Base-by-base conservation (phyloP, 2,888 invertebrate species). In the Periphyllus acericola region DNA sequence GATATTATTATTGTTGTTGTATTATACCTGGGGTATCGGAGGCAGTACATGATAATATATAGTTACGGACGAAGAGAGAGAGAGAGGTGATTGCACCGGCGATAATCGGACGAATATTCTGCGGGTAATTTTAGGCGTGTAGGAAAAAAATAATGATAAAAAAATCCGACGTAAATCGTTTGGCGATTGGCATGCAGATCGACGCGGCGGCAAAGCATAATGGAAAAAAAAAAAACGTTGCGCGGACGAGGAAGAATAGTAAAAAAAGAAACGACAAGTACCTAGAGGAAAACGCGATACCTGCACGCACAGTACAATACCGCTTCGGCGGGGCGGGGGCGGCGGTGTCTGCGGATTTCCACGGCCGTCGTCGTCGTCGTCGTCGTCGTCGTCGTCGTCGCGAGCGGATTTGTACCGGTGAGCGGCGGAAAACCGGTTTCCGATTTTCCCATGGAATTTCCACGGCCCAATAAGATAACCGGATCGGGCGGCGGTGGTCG, bases 381-480 rank as follows among this genome's bases (percentile, higher is more conserved):
- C n/a, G n/a, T n/a, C n/a, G n/a, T n/a, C n/a, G n/a, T n/a, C n/a
- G n/a, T n/a, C n/a, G 78, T 78, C 55, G n/a, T 46, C 60, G 60
- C 60, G 25, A 52, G 78, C 14, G 79, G 79, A 79, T 79, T 60
- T 60, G 19, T 11, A 46, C 74, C 66, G 11, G 29, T n/a, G 46
- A 36, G 74, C n/a, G 29, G 66, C 40, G 80, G 66, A 74, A 81
- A 87, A 87, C 87, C 75, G 87, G 87, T 81, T 81, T 81, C 66
- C 66, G 87, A 87, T 74, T 87, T 87, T 87, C 87, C 72, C 87
- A 32, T 66, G 87, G 81, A 74, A 80, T 75, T 87, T 81, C 74
- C 87, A 81, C 80, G 87, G 87, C 87, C 87, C 87, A 87, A 87
- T 87, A 81, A 81, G 87, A 87, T 66, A 81, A 66, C 87, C 87